Base-by-base conservation (phyloP, 2,113 vertebrate genomes). In the Atractosteus spatula region DNA sequence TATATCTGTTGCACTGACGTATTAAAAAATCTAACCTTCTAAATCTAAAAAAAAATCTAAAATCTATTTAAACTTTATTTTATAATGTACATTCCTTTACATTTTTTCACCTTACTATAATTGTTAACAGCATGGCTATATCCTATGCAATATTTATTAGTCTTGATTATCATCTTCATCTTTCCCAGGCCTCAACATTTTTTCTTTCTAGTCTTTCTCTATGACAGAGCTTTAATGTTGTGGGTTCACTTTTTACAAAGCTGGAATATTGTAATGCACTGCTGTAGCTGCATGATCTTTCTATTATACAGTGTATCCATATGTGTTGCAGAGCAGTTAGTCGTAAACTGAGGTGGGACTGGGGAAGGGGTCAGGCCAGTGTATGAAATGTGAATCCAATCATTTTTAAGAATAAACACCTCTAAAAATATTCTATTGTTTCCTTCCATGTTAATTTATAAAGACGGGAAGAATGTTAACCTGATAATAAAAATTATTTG, bases 1-100 rank as follows among this genome's bases (percentile, higher is more conserved):
- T 93, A 93, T 93, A 91, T 88, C 47, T 92, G 96, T 98, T 97
- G 93, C 95, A 95, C 95, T 96, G 95, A 95, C 94, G 91, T 95
- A 95, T 96, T 90, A 81, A 85, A 90, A 89, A 87, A 80, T 78
- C 82, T 82, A 78, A 80, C 88, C 91, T 91, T 88, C 82, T 62
- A 90, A 87, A 85, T 89, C 83, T 91, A 84, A 91, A 88, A 87
- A 90, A 82, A 86, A 78, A 80, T 86, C 77, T 77, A 72, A 59
- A 76, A 59, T 80, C 67, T 72, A 44, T 55, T 55, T 16, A 62
- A 64, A 29, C 3, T 91, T 88, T 85, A 89, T 89, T 84, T 84
- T 78, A 45, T 79, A 81, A 82, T 61, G 41, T 84, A 82, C 77
- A 83, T 89, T 84, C 83, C 83, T 84, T 77, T 73, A 87, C 86